These are phyloP conservation scores for Sebastes oblongus DNA, from an alignment of 2,797 vertebrate genomes.

Conservation along the genomic window DNA sequence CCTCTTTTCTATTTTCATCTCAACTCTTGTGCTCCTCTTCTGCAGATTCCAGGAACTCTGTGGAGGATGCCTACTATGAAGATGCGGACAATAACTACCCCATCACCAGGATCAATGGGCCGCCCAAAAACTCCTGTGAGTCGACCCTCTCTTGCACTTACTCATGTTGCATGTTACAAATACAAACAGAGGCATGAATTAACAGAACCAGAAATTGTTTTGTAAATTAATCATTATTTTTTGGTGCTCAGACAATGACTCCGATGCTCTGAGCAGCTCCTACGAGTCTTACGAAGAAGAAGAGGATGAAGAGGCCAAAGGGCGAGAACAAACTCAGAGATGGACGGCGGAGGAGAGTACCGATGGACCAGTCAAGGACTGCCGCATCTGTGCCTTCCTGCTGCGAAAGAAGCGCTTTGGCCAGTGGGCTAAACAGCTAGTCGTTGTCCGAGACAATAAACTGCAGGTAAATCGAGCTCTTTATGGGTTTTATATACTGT, in stretches of 20 bases:
- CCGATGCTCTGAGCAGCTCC: constrained; percentile 96
- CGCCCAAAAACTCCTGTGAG: constrained; percentile 93
- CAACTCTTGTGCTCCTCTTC: not conserved
- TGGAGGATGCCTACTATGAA: constrained; percentile 95
- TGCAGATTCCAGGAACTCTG: constrained; percentile 83
- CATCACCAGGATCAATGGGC: constrained; percentile 88
- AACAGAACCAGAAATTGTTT: not conserved
- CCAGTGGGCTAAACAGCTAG: constrained; percentile 97
- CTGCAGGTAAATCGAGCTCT: constrained; percentile 85
- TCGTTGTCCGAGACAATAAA: constrained; percentile 91
- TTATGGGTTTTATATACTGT: not conserved
- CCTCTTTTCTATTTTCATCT: not conserved
- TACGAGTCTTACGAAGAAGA: constrained; percentile 99
- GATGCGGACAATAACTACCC: constrained; percentile 97
- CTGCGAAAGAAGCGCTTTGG: constrained; percentile 97
- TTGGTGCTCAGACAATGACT: constrained; percentile 92
- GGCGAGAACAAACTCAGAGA: constrained; percentile 83
- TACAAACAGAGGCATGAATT: not conserved
- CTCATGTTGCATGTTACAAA: not conserved
- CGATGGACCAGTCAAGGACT: constrained; percentile 90
- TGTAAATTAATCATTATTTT: constrained; percentile 7
- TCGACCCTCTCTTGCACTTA: not conserved
- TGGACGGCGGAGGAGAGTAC: constrained; percentile 91
- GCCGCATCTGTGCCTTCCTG: constrained; percentile 94
- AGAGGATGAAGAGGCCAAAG: constrained; percentile 94